Percentiles rank a stretch among this genome's conserved stretches.
Evolutionary conservation across 2,113 vertebrate genomes (phyloP).

Genomic region (Laticauda colubrina): DNA sequence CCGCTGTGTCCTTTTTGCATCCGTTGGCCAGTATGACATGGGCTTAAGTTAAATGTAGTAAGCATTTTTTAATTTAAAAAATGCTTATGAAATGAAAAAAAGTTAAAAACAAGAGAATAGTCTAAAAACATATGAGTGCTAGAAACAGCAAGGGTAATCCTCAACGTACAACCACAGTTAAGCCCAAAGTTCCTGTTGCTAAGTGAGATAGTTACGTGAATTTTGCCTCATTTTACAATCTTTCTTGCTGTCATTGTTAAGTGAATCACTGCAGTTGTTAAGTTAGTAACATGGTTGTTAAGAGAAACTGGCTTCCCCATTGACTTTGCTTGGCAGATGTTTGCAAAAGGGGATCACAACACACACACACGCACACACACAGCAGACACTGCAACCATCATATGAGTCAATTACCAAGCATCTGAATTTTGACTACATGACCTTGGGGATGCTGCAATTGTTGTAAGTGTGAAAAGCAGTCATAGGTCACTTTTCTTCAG

Average conservation of each 20-base stretch:
- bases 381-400: not conserved
- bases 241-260: not conserved
- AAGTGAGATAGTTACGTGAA: not conserved
- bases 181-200: not conserved
- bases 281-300: not conserved
- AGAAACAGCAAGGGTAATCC: not conserved
- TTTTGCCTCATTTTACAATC: not conserved
- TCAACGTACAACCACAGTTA: not conserved
- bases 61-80: not conserved
- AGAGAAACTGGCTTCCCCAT: not conserved
- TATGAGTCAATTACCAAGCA: not conserved
- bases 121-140: not conserved
- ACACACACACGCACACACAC: too few relatives aligned
- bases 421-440: not conserved
- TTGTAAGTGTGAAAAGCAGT: not conserved
- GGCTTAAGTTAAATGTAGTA: not conserved
- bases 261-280: not conserved
- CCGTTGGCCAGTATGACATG: too few relatives aligned
- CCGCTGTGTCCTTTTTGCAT: too few relatives aligned
- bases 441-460: not conserved
- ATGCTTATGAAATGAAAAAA: not conserved
- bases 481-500: not conserved
- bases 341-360: not conserved
- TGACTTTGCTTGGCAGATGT: not conserved
- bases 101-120: not conserved